phyloP scores from a whole-genome alignment of 2,797 vertebrate genomes.

The Cynopterus sphinx region DNA sequence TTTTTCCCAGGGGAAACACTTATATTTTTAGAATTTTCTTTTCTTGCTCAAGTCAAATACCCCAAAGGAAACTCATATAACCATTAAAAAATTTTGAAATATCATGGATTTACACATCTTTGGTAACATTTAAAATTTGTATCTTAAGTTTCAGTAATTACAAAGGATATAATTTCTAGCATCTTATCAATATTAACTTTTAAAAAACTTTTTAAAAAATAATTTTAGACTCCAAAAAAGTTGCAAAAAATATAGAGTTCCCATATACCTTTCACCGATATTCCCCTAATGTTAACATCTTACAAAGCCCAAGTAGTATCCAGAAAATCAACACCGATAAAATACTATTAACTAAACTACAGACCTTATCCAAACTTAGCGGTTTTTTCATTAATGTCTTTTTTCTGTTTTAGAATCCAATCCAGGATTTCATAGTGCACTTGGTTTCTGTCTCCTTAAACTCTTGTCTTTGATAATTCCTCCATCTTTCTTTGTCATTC shows the following conservation, averaged over 20 bases:
- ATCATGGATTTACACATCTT: background rate
- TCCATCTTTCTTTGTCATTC: background rate
- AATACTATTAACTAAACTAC: background rate
- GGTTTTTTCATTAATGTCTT: background rate
- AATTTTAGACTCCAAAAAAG: background rate
- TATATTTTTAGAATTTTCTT: background rate
- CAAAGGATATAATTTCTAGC: background rate
- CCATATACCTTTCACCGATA: background rate
- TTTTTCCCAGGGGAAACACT: background rate
- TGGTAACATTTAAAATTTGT: background rate
- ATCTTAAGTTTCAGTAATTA: background rate
- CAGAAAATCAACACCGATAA: background rate
- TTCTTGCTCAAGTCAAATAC: background rate
- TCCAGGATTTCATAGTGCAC: background rate
- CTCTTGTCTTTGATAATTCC: background rate
- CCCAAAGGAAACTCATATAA: background rate
- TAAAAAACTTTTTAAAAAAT: background rate
- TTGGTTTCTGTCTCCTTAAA: background rate
- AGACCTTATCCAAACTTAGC: background rate
- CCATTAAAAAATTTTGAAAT: slow-evolving; percentile 15
- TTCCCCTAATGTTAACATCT: slow-evolving; percentile 1
- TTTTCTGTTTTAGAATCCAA: background rate
- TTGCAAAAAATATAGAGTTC: background rate
- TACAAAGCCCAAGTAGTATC: background rate
- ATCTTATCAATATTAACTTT: background rate